Conservation (phyloP, 92 coral and sea anemone genomes). For the Heliopora coerulea region DNA sequence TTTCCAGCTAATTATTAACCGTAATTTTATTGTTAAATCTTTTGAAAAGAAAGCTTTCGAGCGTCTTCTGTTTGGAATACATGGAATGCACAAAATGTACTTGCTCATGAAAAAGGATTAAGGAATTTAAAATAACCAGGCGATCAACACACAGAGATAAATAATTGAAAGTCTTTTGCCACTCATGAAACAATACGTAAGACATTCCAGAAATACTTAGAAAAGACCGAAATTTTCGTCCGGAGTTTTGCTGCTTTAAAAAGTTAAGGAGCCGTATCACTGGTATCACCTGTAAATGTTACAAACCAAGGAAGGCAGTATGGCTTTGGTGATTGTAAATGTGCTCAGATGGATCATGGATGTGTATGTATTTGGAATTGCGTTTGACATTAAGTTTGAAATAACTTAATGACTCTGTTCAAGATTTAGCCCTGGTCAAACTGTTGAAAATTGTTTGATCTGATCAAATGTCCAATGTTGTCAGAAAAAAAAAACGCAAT, state of each 20-base stretch:
- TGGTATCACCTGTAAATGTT: too few species aligned
- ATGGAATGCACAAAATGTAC: slow-evolving; percentile 5
- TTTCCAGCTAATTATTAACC: neutral
- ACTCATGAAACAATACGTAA: slow-evolving; percentile 2
- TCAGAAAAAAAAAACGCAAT: too few species aligned
- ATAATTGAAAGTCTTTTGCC: slow-evolving; percentile 31
- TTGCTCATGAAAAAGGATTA: slow-evolving; percentile 25
- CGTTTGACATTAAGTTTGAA: too few species aligned
- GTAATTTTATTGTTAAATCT: neutral
- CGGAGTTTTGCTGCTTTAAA: slow-evolving; percentile 28
- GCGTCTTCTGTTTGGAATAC: neutral
- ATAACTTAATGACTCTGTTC: too few species aligned
- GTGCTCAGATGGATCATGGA: too few species aligned
- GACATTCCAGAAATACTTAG: slow-evolving; percentile 38
- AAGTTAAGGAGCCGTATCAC: too few species aligned
- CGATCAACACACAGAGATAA: neutral
- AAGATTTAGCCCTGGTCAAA: too few species aligned
- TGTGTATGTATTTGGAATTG: too few species aligned
- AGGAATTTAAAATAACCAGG: neutral
- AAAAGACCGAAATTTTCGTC: slow-evolving; percentile 22
- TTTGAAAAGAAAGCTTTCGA: neutral
- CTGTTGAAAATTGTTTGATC: too few species aligned
- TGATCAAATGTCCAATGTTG: too few species aligned
- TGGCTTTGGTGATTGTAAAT: too few species aligned
- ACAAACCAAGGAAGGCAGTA: too few species aligned